Base-by-base conservation (phyloP, 1,140 invertebrate genomes). In the Diabrotica virgifera region DNA sequence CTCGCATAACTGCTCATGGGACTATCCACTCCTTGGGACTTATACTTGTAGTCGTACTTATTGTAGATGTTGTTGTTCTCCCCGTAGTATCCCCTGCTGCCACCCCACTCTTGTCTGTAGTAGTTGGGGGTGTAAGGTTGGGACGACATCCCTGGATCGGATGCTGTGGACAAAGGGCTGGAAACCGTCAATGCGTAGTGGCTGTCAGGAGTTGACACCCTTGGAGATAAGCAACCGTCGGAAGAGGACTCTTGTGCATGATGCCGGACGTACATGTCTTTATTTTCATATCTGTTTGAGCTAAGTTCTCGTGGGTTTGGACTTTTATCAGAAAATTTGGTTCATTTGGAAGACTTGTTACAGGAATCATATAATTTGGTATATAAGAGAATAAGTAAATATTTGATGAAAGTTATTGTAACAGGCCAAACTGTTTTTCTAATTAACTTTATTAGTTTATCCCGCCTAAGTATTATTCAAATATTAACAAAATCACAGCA, bases 11-110 rank as follows among this genome's bases (percentile, higher is more conserved):
- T 63, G 9, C 65, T 59, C 40, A 60, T 66, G 50, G 53, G 61
- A 6, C 50, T 51, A 12, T 64, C 63, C 12, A 46, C 24, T 12
- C 64, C 52, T 10, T 66, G 64, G 5, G 63, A 63, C 14, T 66
- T 69, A 59, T 73, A 73, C 51, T 68, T 72, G 53, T 67, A 70
- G 52, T 72, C 67, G 59, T 74, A 72, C 57, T 73, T 71, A 60
- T 69, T 70, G 65, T 78, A 77, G 12, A 77, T 60, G 64, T 78
- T 77, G 69, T 77, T 78, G 66, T 77, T 78, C 59, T 77, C 74
- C 0, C 73, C 72, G 67, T 77, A 78, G 62, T 74, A 72, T 36
- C 70, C 65, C 38, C 72, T 66, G 6, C 59, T 64, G n/a, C 57
- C 60, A 62, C 73, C 68, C 58, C 52, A 65, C 10, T 66, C 54